Evolutionary conservation across 2,113 vertebrate species (phyloP).

Genomic region (Passer montanus): DNA sequence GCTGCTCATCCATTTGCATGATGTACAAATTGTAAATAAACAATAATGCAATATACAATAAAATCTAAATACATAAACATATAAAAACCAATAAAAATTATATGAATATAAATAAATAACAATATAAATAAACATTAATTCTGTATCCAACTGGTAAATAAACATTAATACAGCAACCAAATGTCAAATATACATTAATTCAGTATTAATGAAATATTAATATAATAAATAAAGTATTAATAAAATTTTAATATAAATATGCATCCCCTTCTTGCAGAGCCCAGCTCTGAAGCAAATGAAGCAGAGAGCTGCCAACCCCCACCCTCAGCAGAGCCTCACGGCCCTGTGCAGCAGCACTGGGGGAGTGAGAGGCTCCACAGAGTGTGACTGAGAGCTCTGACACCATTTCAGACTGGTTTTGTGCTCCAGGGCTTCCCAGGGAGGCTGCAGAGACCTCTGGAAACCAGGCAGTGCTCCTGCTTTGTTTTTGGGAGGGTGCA

Average conservation of each 20-base stretch:
- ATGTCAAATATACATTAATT: too few species aligned
- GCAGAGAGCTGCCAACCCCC: background rate
- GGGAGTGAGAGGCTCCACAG: background rate
- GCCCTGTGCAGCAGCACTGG: background rate
- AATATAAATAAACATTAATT: too few species aligned
- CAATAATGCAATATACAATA: background rate
- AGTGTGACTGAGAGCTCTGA: background rate
- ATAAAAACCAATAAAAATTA: too few species aligned
- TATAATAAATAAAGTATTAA: too few species aligned
- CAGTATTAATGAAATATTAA: background rate
- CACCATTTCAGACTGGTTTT: background rate
- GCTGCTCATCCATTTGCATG: background rate
- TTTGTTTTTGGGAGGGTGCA: background rate
- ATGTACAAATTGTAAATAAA: fast-evolving
- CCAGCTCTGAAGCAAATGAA: background rate
- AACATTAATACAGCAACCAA: too few species aligned
- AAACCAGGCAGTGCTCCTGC: background rate
- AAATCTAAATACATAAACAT: too few species aligned
- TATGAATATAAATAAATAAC: too few species aligned
- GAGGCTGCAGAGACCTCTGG: background rate
- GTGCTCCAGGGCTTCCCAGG: background rate
- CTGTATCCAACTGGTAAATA: background rate
- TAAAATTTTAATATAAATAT: too few species aligned
- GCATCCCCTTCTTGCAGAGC: background rate
- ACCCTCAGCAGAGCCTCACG: background rate